Conservation (phyloP, 2,113 vertebrate genomes). For the Oxyruncus cristatus region DNA sequence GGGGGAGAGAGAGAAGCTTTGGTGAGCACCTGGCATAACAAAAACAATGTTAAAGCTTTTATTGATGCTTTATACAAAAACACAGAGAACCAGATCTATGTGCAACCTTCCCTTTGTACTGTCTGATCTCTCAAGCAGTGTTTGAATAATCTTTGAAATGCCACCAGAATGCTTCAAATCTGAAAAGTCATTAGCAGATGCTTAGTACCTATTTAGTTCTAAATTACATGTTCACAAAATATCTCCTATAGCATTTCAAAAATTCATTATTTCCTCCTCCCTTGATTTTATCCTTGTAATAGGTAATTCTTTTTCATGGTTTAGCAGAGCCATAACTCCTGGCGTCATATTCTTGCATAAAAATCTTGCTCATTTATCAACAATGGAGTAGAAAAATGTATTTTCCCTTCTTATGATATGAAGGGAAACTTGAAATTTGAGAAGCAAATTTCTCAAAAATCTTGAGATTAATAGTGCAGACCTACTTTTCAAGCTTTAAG, state of each 20-base stretch:
- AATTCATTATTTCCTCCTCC: neutral
- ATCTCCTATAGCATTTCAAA: neutral
- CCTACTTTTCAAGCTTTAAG: neutral
- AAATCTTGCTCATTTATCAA: neutral
- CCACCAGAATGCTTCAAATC: neutral
- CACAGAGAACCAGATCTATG: neutral
- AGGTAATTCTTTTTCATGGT: neutral
- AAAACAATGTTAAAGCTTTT: neutral
- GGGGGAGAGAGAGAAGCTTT: neutral
- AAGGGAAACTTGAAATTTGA: neutral
- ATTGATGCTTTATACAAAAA: neutral
- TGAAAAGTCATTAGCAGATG: constrained; percentile 15
- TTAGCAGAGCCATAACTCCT: neutral
- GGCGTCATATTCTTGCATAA: neutral
- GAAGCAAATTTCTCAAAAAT: neutral
- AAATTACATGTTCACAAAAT: constrained; percentile 1
- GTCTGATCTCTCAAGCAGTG: neutral
- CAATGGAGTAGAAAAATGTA: rapidly evolving
- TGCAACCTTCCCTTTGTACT: neutral
- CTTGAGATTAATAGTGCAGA: neutral
- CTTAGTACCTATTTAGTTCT: neutral
- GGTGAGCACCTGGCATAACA: neutral
- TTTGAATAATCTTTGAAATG: constrained; percentile 24
- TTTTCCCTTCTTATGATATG: neutral
- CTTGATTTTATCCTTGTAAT: neutral